Percentiles rank a stretch among this genome's conserved stretches.
Evolutionary conservation across 2,888 invertebrate genomes (phyloP).

Genomic region (Ligdia adustata): DNA sequence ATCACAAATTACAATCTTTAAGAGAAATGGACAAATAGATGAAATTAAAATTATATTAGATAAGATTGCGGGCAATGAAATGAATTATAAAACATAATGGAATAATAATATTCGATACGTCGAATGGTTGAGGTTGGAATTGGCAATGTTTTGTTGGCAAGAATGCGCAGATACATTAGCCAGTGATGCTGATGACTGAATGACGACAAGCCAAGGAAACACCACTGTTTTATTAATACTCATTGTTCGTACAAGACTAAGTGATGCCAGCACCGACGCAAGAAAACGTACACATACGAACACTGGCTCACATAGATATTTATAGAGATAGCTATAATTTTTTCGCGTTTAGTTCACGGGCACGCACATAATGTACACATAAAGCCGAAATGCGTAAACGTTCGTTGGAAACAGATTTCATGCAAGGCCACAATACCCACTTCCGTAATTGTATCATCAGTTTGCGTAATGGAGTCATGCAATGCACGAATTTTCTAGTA

Average conservation of each 20-base stretch:
- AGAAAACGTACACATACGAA: conserved; percentile 29
- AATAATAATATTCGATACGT: conserved; percentile 1
- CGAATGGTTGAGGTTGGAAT: conserved; percentile 10
- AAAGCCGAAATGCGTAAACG: conserved; percentile 8
- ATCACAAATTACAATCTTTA: no score
- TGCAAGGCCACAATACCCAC: conserved; percentile 4
- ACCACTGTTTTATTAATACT: conserved; percentile 17
- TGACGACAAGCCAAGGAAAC: conserved; percentile 25
- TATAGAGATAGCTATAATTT: conserved; percentile 55
- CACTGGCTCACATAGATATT: conserved; percentile 54
- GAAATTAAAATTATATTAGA: no score
- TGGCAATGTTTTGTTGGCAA: conserved; percentile 13
- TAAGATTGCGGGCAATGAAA: no score
- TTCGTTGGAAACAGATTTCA: conserved; percentile 8
- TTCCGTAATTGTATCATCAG: conserved; percentile 7
- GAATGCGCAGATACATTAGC: conserved; percentile 10
- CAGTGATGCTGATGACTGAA: conserved; percentile 21
- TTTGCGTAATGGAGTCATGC: conserved; percentile 4
- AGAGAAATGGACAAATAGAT: no score
- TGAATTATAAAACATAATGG: no score
- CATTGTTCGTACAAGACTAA: conserved; percentile 26
- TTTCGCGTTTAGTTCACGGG: conserved; percentile 61
- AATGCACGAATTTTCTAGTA: background rate
- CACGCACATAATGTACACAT: conserved; percentile 32
- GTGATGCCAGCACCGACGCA: conserved; percentile 17